phyloP scores from a whole-genome alignment of 2,113 vertebrate genomes.

The Campylorhamphus procurvoides region DNA sequence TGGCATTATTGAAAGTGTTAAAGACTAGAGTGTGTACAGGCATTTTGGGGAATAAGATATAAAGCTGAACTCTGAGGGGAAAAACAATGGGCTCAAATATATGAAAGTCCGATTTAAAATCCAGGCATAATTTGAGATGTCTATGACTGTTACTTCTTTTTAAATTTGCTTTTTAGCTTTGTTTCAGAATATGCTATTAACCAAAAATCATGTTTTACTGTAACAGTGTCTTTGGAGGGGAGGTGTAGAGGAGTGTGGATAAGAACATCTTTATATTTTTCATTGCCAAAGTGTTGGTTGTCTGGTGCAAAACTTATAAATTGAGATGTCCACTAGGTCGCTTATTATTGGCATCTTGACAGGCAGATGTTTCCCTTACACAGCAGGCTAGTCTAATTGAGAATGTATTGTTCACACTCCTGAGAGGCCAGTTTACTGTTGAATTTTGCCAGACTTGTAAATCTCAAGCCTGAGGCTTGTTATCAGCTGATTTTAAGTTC shows the following conservation, averaged over 20 bases:
- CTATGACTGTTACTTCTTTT: not conserved
- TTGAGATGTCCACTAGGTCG: not conserved
- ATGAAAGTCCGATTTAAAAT: not conserved
- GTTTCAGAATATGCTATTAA: not conserved
- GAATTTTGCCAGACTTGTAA: not conserved
- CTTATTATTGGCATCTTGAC: not conserved
- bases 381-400: not conserved
- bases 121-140: not conserved
- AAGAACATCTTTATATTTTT: not conserved
- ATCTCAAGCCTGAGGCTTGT: not conserved
- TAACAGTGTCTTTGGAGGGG: accelerated
- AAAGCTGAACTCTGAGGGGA: not conserved
- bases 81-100: not conserved
- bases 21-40: not conserved
- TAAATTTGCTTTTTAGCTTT: not conserved
- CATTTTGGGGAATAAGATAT: not conserved
- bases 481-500: not conserved
- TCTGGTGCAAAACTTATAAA: not conserved
- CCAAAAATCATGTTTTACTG: not conserved
- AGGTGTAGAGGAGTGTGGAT: not conserved
- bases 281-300: not conserved
- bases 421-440: not conserved
- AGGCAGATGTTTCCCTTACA: not conserved
- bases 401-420: accelerated
- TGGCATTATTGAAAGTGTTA: not conserved